Evolutionary conservation across 2,113 vertebrate species (phyloP).

Genomic region (Chrysochloris asiatica): DNA sequence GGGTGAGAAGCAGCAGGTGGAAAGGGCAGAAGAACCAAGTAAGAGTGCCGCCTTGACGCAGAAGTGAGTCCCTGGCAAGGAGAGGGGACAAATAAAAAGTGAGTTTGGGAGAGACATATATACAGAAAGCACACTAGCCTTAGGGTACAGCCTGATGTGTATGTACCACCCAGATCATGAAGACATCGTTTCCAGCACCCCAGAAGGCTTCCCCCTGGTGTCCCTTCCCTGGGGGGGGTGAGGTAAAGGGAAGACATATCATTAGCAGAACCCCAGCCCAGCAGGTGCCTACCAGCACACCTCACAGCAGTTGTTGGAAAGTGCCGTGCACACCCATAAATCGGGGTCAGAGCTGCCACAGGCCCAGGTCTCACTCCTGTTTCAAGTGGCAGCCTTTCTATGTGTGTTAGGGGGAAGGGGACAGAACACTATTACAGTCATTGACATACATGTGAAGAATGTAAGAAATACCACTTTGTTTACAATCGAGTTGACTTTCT

Average conservation of each 20-base stretch:
- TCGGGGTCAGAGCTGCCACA: background rate
- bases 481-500: background rate
- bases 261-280: background rate
- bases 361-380: background rate
- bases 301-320: too few species aligned
- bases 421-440: background rate
- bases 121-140: background rate
- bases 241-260: too few species aligned
- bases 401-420: background rate
- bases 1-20: background rate
- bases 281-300: background rate
- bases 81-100: background rate
- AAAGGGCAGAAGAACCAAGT: background rate
- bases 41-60: background rate
- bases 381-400: slow-evolving; percentile 6
- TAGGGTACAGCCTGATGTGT: background rate
- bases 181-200: background rate
- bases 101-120: rapidly evolving
- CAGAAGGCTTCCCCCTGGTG: background rate
- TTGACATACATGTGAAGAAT: background rate
- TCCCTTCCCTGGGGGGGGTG: background rate
- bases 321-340: too few species aligned
- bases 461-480: background rate
- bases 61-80: background rate
- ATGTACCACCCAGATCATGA: background rate